These are phyloP conservation scores for Drosophila pandora DNA, from an alignment of 1,140 invertebrate species.

Conservation along the genomic window DNA sequence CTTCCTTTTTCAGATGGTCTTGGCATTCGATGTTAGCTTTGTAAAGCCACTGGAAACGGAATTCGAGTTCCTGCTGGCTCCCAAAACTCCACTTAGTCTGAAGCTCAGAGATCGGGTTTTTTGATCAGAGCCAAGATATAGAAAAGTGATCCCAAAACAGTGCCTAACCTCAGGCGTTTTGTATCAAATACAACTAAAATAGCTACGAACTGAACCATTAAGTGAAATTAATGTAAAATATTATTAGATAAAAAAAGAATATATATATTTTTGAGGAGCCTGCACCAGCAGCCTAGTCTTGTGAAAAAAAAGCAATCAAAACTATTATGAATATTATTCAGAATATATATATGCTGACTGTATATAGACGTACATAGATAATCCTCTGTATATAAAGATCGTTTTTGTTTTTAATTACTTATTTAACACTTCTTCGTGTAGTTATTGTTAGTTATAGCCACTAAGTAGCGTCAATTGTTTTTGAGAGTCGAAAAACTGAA, in stretches of 20 bases:
- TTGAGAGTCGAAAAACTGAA: slow-evolving; percentile 58
- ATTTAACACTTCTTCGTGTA: slow-evolving; percentile 19
- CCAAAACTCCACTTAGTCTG: slow-evolving; percentile 89
- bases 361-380: slow-evolving; percentile 24
- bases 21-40: slow-evolving; percentile 88
- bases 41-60: slow-evolving; percentile 88
- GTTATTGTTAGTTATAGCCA: slow-evolving; percentile 55
- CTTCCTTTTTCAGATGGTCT: slow-evolving; percentile 85
- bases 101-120: slow-evolving; percentile 86
- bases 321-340: slow-evolving; percentile 8
- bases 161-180: slow-evolving; percentile 43
- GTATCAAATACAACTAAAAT: slow-evolving; percentile 49
- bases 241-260: neutral
- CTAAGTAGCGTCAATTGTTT: slow-evolving; percentile 80
- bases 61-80: slow-evolving; percentile 91
- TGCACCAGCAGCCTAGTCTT: slow-evolving; percentile 46
- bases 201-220: slow-evolving; percentile 49
- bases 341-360: slow-evolving; percentile 35
- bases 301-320: slow-evolving; percentile 42
- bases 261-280: slow-evolving; percentile 25
- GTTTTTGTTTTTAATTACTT: slow-evolving; percentile 44
- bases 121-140: slow-evolving; percentile 14
- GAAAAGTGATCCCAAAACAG: slow-evolving; percentile 11
- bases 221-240: slow-evolving; percentile 47
- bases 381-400: slow-evolving; percentile 27